Base-by-base conservation (phyloP, 2,113 vertebrate species). In the Passer montanus region DNA sequence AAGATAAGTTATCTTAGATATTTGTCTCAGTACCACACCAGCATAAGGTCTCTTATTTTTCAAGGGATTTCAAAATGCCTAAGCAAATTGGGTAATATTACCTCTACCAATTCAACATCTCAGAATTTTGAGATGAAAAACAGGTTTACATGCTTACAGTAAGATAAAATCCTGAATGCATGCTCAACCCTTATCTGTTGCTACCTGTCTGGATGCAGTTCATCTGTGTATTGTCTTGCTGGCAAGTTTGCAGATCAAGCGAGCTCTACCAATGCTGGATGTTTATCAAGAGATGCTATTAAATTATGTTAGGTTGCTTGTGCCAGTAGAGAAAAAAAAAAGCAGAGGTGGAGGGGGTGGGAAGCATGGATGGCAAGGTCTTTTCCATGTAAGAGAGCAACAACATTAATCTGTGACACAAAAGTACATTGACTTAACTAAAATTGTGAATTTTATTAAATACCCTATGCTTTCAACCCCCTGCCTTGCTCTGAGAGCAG, bases 131-230 rank as follows among this genome's bases (percentile, higher is more conserved):
- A 90, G 73, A 77, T 88, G 76, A 52, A 94, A 95, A 74, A 8
- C 86, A 87, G 83, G 37, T 93, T 93, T 90, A 47, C 60, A 8
- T 93, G 90, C 91, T 95, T 85, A 69, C 39, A n/a, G 37, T 77
- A 50, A 92, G 95, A 97, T 97, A 96, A 93, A 76, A 77, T 93
- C 73, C 88, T 93, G 84, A 94, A 78, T 47, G 80, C 86, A 77
- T 90, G 44, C 50, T 90, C 89, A 56, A 23, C 7, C 13, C 76
- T 97, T 96, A 95, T 95, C 94, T 94, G 52, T 84, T 74, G 44
- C 62, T 91, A 52, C 64, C 85, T 33, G 8, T 95, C 94, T 90
- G 69, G 44, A 83, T 85, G 79, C 41, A 74, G 73, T 78, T 92
- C 55, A 75, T 82, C 95, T 97, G 90, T 68, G 60, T 86, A 76